Evolutionary conservation across 2,113 vertebrate genomes (phyloP).

Genomic region (Phyllostomus discolor): DNA sequence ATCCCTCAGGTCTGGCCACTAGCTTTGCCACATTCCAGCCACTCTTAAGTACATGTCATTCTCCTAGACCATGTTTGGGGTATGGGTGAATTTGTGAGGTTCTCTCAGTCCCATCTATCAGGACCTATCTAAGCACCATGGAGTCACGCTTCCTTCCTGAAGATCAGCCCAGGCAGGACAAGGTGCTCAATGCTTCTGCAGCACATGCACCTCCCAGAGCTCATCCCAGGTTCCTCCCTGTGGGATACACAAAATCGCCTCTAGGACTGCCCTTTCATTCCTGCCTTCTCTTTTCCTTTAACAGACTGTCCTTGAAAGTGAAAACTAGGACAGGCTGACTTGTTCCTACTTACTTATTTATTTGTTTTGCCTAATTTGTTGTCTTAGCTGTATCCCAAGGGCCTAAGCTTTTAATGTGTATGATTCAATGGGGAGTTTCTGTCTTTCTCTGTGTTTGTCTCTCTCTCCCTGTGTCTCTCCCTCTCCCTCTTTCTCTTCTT

Average conservation of each 20-base stretch:
- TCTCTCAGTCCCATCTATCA: not conserved
- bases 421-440: not conserved
- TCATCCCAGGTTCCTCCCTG: not conserved
- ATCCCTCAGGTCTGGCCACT: not conserved
- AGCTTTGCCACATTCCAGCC: not conserved
- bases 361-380: not conserved
- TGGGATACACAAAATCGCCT: not conserved
- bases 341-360: not conserved
- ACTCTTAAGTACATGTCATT: not conserved
- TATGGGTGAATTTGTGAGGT: not conserved
- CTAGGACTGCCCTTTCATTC: not conserved
- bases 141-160: not conserved
- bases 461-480: too few species aligned
- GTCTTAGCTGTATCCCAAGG: not conserved
- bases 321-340: not conserved
- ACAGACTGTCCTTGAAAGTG: not conserved
- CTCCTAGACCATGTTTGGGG: not conserved
- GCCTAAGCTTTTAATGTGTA: not conserved
- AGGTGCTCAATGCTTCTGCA: accelerated
- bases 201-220: not conserved
- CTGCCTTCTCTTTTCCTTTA: not conserved
- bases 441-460: not conserved
- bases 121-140: not conserved
- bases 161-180: not conserved
- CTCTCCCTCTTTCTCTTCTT: not conserved